phyloP scores from a whole-genome alignment of 2,888 invertebrate genomes.

The Lasioglossum zephyrum region DNA sequence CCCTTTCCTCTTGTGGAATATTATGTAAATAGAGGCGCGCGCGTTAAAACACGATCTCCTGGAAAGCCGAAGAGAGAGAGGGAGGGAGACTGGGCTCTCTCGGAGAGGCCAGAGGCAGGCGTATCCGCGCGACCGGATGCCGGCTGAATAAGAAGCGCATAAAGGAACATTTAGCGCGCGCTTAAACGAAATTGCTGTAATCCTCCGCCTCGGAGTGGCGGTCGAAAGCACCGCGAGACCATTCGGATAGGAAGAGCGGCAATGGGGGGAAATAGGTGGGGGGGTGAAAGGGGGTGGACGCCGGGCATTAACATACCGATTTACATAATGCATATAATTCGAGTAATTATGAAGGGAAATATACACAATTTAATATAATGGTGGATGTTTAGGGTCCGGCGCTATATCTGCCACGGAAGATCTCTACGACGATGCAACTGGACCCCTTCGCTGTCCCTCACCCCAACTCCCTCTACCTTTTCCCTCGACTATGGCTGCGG shows the following conservation, averaged over 20 bases:
- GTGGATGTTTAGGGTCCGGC: conserved; percentile 79
- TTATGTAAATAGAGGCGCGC: conserved; percentile 81
- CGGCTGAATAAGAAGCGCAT: conserved; percentile 75
- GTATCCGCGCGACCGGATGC: conserved; percentile 63
- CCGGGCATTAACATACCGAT: conserved; percentile 82
- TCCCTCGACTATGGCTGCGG: conserved; percentile 14
- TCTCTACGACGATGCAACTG: conserved; percentile 63
- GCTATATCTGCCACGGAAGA: conserved; percentile 74
- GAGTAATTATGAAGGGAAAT: conserved; percentile 84
- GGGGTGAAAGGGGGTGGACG: conserved; percentile 19
- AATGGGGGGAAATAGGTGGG: conserved; percentile 19
- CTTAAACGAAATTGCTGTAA: conserved; percentile 83
- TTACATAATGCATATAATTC: conserved; percentile 84
- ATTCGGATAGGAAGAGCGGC: not conserved
- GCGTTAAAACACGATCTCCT: conserved; percentile 67
- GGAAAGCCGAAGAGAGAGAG: not conserved
- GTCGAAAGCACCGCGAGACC: conserved; percentile 47
- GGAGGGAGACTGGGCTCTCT: not conserved
- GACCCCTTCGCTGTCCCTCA: conserved; percentile 20
- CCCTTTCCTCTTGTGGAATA: conserved; percentile 70
- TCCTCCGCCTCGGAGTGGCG: conserved; percentile 64
- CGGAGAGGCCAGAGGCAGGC: not conserved
- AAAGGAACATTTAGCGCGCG: conserved; percentile 80
- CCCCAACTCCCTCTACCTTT: conserved; percentile 7
- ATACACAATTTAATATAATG: conserved; percentile 84